phyloP scores from a whole-genome alignment of 37 sponge, comb jelly and placozoan species.

The Ianthella basta region DNA sequence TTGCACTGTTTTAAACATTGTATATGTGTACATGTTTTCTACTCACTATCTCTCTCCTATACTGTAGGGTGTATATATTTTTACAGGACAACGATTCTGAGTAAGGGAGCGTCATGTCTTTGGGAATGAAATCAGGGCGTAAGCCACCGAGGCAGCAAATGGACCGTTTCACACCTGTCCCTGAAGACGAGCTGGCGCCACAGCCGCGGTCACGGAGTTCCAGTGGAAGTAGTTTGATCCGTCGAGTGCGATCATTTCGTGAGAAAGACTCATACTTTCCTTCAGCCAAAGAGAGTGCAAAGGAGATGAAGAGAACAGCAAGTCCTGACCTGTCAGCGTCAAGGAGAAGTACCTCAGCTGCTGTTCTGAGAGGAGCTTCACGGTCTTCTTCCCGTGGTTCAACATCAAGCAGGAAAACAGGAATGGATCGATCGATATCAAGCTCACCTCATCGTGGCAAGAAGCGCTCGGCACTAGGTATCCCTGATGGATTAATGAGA shows the following conservation, averaged over 20 bases:
- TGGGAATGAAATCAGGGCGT: background rate
- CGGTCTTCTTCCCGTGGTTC: background rate
- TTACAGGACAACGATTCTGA: too few relatives aligned
- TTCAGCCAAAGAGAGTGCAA: conserved; percentile 6
- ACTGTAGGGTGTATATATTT: too few relatives aligned
- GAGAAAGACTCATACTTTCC: background rate
- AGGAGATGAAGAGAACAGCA: background rate
- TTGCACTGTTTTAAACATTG: background rate
- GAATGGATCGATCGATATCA: conserved; percentile 3
- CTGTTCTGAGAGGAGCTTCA: too few relatives aligned
- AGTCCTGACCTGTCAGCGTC: background rate
- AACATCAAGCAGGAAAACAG: background rate
- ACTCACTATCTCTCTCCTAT: too few relatives aligned
- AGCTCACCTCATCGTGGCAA: conserved; percentile 10
- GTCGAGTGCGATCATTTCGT: conserved; percentile 9
- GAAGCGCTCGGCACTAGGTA: background rate
- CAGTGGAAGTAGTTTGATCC: background rate
- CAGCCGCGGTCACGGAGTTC: background rate
- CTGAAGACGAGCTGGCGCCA: conserved; percentile 17
- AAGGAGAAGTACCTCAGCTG: conserved; percentile 7
- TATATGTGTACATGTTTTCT: background rate
- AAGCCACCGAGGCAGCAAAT: background rate
- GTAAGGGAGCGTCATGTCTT: background rate
- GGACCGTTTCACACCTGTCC: conserved; percentile 20
- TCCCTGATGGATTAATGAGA: background rate